Conservation (phyloP, 1,140 invertebrate genomes). For the Wasmannia auropunctata region DNA sequence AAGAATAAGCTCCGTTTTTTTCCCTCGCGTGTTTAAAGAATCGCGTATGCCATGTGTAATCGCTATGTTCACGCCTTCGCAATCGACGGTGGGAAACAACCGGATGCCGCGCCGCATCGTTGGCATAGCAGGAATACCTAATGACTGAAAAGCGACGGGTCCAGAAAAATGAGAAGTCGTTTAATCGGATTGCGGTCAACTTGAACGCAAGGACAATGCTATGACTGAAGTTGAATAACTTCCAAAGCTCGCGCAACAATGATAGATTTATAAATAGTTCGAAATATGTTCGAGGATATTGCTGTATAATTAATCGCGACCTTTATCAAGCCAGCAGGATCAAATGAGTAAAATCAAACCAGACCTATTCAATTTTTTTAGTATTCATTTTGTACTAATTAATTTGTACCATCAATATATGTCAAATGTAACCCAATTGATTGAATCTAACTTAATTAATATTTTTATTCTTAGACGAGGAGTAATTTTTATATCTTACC, state of each 20-base stretch:
- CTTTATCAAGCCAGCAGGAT: no score
- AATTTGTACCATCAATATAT: no score
- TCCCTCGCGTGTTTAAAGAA: slow-evolving; percentile 11
- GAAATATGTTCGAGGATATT: neutral
- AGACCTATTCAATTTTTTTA: no score
- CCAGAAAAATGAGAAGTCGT: slow-evolving; percentile 55
- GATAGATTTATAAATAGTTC: neutral
- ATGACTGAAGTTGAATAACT: neutral
- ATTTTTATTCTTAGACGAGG: no score
- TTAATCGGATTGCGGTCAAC: slow-evolving; percentile 22
- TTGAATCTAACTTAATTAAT: no score
- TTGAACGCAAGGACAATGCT: neutral
- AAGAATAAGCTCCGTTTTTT: neutral
- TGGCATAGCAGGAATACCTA: slow-evolving; percentile 68
- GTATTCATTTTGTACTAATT: no score
- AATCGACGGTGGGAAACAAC: slow-evolving; percentile 65
- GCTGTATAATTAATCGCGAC: neutral
- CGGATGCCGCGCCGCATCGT: slow-evolving; percentile 69
- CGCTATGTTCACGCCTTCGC: slow-evolving; percentile 65
- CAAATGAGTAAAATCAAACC: no score
- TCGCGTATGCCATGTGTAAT: slow-evolving; percentile 51
- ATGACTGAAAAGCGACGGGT: slow-evolving; percentile 46
- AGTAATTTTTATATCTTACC: no score
- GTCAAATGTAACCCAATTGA: no score
- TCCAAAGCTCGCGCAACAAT: neutral